Conservation (phyloP, 2,888 invertebrate genomes). For the Eristalinus aeneus region DNA sequence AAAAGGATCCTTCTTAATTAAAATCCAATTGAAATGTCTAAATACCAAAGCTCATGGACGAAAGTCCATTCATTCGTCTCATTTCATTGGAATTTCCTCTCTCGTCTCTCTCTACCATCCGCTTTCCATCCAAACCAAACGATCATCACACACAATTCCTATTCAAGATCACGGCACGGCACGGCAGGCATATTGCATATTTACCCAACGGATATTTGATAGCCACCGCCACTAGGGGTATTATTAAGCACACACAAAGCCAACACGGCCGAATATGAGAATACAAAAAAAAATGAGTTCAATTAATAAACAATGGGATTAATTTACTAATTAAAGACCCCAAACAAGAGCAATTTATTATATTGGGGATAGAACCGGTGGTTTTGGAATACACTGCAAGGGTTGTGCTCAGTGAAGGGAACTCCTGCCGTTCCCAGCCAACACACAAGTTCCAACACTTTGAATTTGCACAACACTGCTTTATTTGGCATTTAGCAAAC, state of each 20-base stretch:
- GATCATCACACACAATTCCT: conserved; percentile 48
- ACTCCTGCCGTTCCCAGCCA: conserved; percentile 61
- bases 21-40: conserved; percentile 47
- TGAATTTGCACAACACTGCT: conserved; percentile 41
- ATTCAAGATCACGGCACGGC: conserved; percentile 58
- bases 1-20: conserved; percentile 7
- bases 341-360: conserved; percentile 64
- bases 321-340: conserved; percentile 80
- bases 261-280: conserved; percentile 54
- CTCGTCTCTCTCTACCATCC: background rate
- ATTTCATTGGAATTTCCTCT: conserved; percentile 51
- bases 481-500: conserved; percentile 36
- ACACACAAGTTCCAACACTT: conserved; percentile 45
- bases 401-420: background rate
- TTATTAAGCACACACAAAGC: conserved; percentile 58
- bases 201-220: conserved; percentile 67
- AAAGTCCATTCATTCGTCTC: conserved; percentile 45
- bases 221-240: conserved; percentile 55
- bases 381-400: background rate
- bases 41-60: conserved; percentile 33
- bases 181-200: conserved; percentile 49
- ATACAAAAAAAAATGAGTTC: conserved; percentile 71
- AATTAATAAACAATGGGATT: conserved; percentile 81
- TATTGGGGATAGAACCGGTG: conserved; percentile 8
- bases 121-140: conserved; percentile 40